Evolutionary conservation across 2,113 vertebrate species (phyloP), one percentile per base, ranked within the genome.

Genomic region (Pseudolaguvia tuberculata): DNA sequence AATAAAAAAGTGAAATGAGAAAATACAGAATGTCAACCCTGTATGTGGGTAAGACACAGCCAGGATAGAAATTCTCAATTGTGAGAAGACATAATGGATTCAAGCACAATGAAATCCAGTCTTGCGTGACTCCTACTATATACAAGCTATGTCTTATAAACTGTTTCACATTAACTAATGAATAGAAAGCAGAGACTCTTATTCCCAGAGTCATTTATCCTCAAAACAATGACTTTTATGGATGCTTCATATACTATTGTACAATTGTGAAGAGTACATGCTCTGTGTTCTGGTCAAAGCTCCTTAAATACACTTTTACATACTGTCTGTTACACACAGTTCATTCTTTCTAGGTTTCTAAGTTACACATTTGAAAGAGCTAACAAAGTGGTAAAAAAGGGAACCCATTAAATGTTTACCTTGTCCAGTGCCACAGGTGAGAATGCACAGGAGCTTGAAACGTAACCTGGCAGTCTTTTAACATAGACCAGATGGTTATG

Each of bases 51-150:
- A n/a, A 65, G 48, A 74, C 48, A 74, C 69, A 78, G 51, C 48
- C 77, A 74, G 70, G 74, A 67, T 25, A 69, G 58, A 75, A 79
- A 58, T 2, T 13, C 58, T 70, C 42, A 57, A 57, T 51, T 70
- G 72, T 74, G 65, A 14, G 39, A 61, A 53, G 58, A 51, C 20
- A 53, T 27, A 17, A 20, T 48, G 50, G 29, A 71, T 21, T 52
- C 58, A 25, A 20, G 23, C 58, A 61, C 13, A 59, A 55, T 51
- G 27, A 39, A 57, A 51, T 50, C 62, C 25, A 25, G 59, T 65
- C 18, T 31, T 74, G 50, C 18, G 25, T 65, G 59, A 66, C 50
- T 74, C 29, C 59, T 55, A 65, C 59, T 74, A 20, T 53, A 65
- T 11, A 65, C 17, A 45, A 74, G 53, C 52, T 57, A 48, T 72